Percentiles rank a stretch among this genome's conserved stretches.
These are phyloP conservation scores for Tetropium fuscum DNA, from an alignment of 2,888 invertebrate genomes.

Conservation along the genomic window DNA sequence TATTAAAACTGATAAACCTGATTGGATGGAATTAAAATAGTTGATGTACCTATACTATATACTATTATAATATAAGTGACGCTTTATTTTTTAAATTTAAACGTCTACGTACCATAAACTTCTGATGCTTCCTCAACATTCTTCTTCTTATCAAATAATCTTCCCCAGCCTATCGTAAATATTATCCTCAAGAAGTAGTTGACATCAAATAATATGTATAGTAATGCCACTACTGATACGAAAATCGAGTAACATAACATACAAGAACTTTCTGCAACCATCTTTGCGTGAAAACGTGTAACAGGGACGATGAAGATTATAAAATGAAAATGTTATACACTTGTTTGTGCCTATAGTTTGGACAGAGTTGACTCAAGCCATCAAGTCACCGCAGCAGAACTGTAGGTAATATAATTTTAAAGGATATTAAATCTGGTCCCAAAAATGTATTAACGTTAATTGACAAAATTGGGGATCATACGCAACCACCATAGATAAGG, in stretches of 20 bases:
- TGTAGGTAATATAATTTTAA: no score
- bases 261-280: conserved; percentile 15
- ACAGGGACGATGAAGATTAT: background rate
- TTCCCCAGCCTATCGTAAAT: conserved; percentile 76
- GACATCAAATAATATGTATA: conserved; percentile 81
- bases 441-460: no score
- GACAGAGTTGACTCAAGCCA: background rate
- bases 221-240: conserved; percentile 64
- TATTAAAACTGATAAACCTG: no score
- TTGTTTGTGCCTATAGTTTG: background rate
- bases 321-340: background rate
- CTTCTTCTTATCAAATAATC: conserved; percentile 76
- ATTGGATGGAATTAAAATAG: no score
- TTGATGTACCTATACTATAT: no score
- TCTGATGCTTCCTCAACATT: conserved; percentile 77
- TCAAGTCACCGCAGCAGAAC: no score
- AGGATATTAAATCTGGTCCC: no score
- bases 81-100: background rate
- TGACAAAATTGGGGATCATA: no score
- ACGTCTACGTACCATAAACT: conserved; percentile 76
- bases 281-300: background rate
- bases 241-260: conserved; percentile 58
- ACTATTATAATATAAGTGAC: no score
- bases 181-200: conserved; percentile 81
- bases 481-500: no score